phyloP scores from a whole-genome alignment of 2,797 vertebrate species.

The Salarias fasciatus region DNA sequence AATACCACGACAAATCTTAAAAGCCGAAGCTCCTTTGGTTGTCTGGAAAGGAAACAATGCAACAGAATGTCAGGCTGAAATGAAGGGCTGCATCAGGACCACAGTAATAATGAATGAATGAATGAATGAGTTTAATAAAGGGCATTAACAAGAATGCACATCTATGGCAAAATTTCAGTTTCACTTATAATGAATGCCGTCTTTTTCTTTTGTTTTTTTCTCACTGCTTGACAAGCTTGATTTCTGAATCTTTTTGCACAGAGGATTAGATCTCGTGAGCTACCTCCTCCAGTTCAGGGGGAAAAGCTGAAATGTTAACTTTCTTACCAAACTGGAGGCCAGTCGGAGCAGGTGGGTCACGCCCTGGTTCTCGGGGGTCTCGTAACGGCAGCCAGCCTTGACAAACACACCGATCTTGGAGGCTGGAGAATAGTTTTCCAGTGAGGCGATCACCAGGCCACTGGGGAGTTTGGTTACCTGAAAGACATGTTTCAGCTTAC shows the following conservation, averaged over 20 bases:
- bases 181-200: no score
- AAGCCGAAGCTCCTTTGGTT: conserved; percentile 96
- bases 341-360: conserved; percentile 91
- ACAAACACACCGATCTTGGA: conserved; percentile 93
- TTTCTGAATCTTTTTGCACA: no score
- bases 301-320: background rate
- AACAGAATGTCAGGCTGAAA: background rate
- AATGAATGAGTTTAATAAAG: no score
- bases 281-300: background rate
- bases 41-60: conserved; percentile 79
- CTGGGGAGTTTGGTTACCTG: conserved; percentile 89
- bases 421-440: conserved; percentile 92
- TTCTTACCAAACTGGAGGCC: conserved; percentile 88
- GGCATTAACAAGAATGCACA: no score
- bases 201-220: no score
- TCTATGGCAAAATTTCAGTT: no score
- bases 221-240: no score
- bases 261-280: no score
- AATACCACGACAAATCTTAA: conserved; percentile 92
- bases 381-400: conserved; percentile 91
- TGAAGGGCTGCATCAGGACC: background rate
- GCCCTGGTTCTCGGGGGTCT: conserved; percentile 87
- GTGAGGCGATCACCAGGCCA: conserved; percentile 91
- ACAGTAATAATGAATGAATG: background rate
- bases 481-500: background rate